Evolutionary conservation across 1,140 invertebrate genomes (phyloP).

Genomic region (Homalodisca vitripennis): DNA sequence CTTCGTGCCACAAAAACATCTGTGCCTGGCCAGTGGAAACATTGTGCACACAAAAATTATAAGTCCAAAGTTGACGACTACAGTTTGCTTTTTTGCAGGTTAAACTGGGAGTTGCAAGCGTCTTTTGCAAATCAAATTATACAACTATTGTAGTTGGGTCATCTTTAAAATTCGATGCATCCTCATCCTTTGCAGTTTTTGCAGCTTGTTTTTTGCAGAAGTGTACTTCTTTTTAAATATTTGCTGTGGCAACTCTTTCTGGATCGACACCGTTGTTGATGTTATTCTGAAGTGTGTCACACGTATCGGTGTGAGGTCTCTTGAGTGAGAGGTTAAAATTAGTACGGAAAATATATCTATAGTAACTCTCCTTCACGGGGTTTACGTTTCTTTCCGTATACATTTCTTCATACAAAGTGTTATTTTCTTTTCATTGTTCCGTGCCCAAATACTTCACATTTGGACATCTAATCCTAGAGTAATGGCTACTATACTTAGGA

Average conservation of each 20-base stretch:
- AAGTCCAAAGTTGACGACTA: constrained; percentile 24
- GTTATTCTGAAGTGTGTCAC: constrained; percentile 10
- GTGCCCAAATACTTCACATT: not conserved
- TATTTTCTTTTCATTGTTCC: not conserved
- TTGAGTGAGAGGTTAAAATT: constrained; percentile 3
- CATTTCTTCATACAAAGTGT: not conserved
- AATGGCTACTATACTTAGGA: not conserved
- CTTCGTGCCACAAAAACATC: constrained; percentile 43
- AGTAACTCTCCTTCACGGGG: not conserved
- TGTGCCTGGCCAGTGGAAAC: not conserved
- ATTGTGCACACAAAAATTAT: constrained; percentile 21
- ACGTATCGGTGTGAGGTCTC: not conserved
- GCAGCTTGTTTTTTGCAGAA: not conserved
- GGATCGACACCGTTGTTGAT: not conserved
- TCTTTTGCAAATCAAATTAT: constrained; percentile 26
- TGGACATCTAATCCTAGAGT: not conserved
- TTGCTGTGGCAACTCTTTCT: not conserved
- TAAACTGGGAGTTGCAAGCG: constrained; percentile 4
- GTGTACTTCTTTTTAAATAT: not conserved
- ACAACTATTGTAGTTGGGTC: not conserved
- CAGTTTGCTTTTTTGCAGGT: constrained; percentile 15
- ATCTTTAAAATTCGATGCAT: not conserved
- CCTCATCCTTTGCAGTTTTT: not conserved
- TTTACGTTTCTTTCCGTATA: not conserved
- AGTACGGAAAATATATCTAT: not conserved